Evolutionary conservation across 2,113 vertebrate species (phyloP), one percentile per base, ranked within the genome.

Genomic region (Zosterops pallidus): DNA sequence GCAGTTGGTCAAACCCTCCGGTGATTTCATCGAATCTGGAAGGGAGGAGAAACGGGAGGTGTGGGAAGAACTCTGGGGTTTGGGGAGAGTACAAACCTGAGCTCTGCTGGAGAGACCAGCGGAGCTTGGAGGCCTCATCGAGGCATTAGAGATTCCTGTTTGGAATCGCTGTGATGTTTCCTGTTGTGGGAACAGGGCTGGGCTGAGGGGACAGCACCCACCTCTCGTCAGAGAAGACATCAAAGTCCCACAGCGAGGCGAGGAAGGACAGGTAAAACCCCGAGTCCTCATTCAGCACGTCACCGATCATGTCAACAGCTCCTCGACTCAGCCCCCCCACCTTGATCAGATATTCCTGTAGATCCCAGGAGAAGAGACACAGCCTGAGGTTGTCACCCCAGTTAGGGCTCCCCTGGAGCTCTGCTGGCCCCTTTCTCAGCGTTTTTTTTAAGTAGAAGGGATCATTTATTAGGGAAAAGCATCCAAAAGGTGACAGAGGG

Each of bases 241-340:
- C n/a, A 1, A 68, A 91, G 8, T 22, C 31, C 72, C n/a, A 41
- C n/a, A 97, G 63, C 0, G 97, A 97, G 80, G 72, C 26, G 2
- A 97, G 84, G 64, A 97, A 75, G 21, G 96, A 97, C 5, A 95
- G 81, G 12, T 89, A 95, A 56, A 95, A 96, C 5, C 96, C 94
- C 0, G 83, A 46, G 21, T 97, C 91, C 31, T 97, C 92, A 0
- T 97, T 97, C 93, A 97, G 4, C 57, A 98, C 0, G 46, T 97
- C 97, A 1, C 95, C 92, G 0, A 97, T 97, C 97, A 98, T 96
- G 6, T 95, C 33, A 1, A 98, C 83, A 1, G 96, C 97, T 49
- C 85, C 96, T 20, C 11, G 37, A 74, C 97, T 98, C 49, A 98
- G 92, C 0, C 44, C 41, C 6, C 96, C 96, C 5, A 93, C 86